These are phyloP conservation scores for Paracyclopina nana DNA, from an alignment of 1,140 invertebrate genomes.

Conservation along the genomic window DNA sequence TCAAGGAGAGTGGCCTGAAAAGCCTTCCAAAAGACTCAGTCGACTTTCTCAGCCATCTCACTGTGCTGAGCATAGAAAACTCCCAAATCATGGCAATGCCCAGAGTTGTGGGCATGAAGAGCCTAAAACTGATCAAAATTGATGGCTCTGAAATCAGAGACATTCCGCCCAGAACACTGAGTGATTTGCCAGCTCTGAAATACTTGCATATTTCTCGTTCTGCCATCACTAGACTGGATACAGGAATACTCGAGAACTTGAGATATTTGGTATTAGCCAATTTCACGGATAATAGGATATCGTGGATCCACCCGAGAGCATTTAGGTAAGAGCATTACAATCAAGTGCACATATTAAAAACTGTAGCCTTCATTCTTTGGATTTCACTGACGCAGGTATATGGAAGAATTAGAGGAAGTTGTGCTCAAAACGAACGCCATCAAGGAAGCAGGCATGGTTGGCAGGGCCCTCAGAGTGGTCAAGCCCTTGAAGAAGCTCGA, in stretches of 20 bases:
- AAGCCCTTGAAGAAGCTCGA: conserved; percentile 43
- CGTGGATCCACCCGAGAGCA: conserved; percentile 53
- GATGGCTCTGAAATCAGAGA: conserved; percentile 19
- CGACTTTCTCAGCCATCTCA: conserved; percentile 19
- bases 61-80: conserved; percentile 18
- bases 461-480: conserved; percentile 48
- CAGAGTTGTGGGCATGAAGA: conserved; percentile 19
- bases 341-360: too few species aligned
- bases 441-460: conserved; percentile 50
- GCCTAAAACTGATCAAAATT: conserved; percentile 19
- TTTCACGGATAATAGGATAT: conserved; percentile 50
- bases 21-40: conserved; percentile 20
- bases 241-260: conserved; percentile 36
- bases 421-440: conserved; percentile 47
- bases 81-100: conserved; percentile 20
- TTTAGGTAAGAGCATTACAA: too few species aligned
- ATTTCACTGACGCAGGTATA: too few species aligned
- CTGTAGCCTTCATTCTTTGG: too few species aligned
- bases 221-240: background rate
- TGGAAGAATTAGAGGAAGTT: conserved; percentile 47
- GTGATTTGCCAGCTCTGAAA: conserved; percentile 9
- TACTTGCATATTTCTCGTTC: conserved; percentile 18
- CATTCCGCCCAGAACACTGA: conserved; percentile 1
- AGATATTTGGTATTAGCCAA: conserved; percentile 49
- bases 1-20: conserved; percentile 18